phyloP scores from a whole-genome alignment of 2,888 invertebrate genomes.

The Schizotus pectinicornis region DNA sequence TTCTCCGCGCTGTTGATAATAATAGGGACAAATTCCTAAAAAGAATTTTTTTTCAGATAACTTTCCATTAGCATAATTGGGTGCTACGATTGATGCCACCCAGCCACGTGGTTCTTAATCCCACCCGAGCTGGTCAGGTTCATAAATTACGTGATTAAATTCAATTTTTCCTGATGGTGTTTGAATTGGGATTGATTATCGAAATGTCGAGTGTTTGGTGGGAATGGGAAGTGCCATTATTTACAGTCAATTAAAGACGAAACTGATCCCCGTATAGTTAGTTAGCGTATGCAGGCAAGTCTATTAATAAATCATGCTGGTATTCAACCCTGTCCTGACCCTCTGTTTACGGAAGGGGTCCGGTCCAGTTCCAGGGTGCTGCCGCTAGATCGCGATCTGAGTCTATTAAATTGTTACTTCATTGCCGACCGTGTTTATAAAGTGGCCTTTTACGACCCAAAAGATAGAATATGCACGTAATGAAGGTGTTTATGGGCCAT shows the following conservation, averaged over 20 bases:
- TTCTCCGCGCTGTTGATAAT: no score
- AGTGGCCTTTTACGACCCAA: conserved; percentile 7
- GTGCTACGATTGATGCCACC: no score
- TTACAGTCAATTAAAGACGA: conserved; percentile 46
- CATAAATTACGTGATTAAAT: not conserved
- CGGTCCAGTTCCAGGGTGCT: conserved; percentile 4
- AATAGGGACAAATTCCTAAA: no score
- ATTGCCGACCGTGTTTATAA: conserved; percentile 10
- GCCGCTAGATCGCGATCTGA: conserved; percentile 15
- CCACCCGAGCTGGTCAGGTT: no score
- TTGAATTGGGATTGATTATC: conserved; percentile 3
- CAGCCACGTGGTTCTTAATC: no score
- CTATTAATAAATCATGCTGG: conserved; percentile 46
- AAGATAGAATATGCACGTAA: conserved; percentile 17
- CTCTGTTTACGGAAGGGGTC: conserved; percentile 38
- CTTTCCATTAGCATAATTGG: no score
- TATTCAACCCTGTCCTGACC: conserved; percentile 30
- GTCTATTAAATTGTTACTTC: conserved; percentile 33
- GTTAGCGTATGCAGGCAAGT: conserved; percentile 15
- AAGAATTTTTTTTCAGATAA: no score
- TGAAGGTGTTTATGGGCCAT: conserved; percentile 20
- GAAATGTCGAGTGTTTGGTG: not conserved
- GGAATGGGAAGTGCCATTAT: conserved; percentile 37
- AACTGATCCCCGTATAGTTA: conserved; percentile 36
- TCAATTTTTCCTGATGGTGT: conserved; percentile 1